A percentile compares a stretch with the other conserved stretches of the same genome.
Evolutionary conservation across 2,113 vertebrate species (phyloP).

Genomic region (Cyprinodon tularosa): DNA sequence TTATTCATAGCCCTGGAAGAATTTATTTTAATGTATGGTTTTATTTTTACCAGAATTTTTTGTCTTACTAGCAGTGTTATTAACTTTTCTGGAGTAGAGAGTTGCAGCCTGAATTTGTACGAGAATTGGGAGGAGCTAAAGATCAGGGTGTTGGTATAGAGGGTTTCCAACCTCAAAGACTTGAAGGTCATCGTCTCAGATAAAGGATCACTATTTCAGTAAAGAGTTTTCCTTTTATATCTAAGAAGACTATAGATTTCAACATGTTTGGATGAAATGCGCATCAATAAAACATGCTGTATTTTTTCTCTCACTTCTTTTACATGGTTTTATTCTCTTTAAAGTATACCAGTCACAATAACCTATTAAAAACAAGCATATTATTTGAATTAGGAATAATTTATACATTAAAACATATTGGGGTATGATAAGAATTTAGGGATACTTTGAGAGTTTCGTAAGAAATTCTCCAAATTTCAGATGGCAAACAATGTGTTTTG

Average conservation of each 20-base stretch:
- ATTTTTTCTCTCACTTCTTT: no score
- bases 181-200: background rate
- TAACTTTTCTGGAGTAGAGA: background rate
- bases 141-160: background rate
- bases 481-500: conserved; percentile 24
- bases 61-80: background rate
- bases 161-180: background rate
- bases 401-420: background rate
- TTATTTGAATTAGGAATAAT: background rate
- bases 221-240: background rate
- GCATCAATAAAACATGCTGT: background rate
- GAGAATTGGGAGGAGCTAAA: background rate
- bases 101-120: background rate
- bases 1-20: background rate
- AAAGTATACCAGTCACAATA: background rate
- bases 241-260: background rate
- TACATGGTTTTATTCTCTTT: background rate
- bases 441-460: no score
- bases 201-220: background rate
- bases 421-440: background rate
- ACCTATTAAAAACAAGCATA: background rate
- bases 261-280: background rate
- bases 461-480: conserved; percentile 5
- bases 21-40: background rate
- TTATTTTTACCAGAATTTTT: background rate